phyloP scores from a whole-genome alignment of 2,113 vertebrate genomes.

The Chinchilla lanigera region DNA sequence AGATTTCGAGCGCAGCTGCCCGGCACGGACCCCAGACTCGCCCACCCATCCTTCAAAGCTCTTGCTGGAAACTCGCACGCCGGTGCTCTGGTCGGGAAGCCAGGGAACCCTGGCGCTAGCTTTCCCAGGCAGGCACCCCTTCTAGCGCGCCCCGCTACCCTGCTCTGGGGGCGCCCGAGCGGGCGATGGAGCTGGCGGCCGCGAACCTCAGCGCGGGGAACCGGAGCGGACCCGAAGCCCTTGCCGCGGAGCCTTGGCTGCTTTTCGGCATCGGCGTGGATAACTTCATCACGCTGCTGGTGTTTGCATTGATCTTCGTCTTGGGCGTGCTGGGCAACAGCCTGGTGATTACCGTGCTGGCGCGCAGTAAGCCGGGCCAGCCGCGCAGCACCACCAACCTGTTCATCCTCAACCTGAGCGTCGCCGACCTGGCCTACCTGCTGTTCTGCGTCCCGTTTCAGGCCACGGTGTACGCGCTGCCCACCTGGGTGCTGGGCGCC shows the following conservation, averaged over 20 bases:
- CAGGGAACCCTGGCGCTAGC: background rate
- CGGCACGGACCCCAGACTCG: rapidly evolving
- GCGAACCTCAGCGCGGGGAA: constrained; percentile 85
- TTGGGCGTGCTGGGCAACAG: constrained; percentile 96
- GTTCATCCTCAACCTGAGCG: constrained; percentile 97
- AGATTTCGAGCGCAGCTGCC: background rate
- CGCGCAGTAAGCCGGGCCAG: constrained; percentile 92
- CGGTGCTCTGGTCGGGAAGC: rapidly evolving
- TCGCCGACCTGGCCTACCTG: constrained; percentile 97
- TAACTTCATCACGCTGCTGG: constrained; percentile 93
- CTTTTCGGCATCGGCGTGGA: constrained; percentile 92
- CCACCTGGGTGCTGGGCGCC: constrained; percentile 95
- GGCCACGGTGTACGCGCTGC: constrained; percentile 94
- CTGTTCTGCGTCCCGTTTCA: constrained; percentile 98
- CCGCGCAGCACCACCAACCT: constrained; percentile 96
- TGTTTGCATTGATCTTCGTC: constrained; percentile 94
- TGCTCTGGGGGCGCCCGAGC: background rate
- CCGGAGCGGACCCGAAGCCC: background rate
- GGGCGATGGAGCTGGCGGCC: constrained; percentile 64
- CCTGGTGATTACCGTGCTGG: constrained; percentile 96
- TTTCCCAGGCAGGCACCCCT: background rate
- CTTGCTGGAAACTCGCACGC: background rate
- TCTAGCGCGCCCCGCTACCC: background rate
- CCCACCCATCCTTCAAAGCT: background rate
- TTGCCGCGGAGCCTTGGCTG: constrained; percentile 42